These are phyloP conservation scores for Apteryx mantelli DNA, from an alignment of 2,113 vertebrate species.

Conservation along the genomic window DNA sequence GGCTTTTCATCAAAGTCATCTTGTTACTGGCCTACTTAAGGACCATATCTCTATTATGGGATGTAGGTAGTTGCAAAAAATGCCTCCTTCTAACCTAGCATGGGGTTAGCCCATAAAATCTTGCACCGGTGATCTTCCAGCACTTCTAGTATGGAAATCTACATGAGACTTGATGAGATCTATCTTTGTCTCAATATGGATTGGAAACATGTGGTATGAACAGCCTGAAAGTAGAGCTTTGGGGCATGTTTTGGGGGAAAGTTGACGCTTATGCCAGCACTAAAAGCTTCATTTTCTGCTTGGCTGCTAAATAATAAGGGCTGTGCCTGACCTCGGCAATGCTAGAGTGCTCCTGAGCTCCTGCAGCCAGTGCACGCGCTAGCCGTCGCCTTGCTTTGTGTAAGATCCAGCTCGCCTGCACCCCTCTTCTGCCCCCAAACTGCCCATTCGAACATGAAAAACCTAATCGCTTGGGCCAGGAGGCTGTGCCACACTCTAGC, in stretches of 20 bases:
- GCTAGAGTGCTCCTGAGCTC: background rate
- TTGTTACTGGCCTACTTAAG: background rate
- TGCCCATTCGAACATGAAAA: background rate
- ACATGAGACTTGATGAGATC: background rate
- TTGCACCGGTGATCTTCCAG: background rate
- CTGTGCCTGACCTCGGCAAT: background rate
- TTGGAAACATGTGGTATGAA: background rate
- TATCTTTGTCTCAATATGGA: background rate
- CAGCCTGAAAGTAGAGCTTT: background rate
- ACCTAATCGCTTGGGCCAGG: accelerated
- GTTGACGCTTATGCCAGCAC: background rate
- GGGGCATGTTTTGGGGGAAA: background rate
- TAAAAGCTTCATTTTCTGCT: background rate
- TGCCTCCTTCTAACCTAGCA: background rate
- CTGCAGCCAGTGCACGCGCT: background rate
- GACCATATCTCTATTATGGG: background rate
- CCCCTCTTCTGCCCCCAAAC: background rate
- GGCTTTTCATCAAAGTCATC: background rate
- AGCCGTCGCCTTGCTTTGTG: too few relatives aligned
- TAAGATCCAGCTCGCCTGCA: too few relatives aligned
- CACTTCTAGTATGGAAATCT: background rate
- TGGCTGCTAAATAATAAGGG: background rate
- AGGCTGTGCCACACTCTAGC: background rate
- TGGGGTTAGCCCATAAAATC: background rate
- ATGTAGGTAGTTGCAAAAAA: background rate